A percentile compares a stretch with the other conserved stretches of the same genome.
Evolutionary conservation across 2,113 vertebrate species (phyloP).

Genomic region (Bothrops jararaca): DNA sequence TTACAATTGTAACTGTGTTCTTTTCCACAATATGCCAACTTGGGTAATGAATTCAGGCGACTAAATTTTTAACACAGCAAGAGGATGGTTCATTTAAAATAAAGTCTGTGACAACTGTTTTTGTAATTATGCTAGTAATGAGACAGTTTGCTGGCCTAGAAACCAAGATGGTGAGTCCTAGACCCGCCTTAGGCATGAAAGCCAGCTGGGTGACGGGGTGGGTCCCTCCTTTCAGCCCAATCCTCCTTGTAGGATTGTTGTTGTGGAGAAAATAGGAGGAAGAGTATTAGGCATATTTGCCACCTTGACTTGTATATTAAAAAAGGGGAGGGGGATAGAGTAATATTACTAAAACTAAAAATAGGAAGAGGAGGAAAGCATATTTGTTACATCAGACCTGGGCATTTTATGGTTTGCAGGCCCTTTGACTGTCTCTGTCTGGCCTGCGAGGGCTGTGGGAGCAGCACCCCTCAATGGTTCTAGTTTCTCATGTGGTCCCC

Average conservation of each 20-base stretch:
- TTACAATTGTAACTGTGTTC: not conserved
- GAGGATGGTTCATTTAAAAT: fast-evolving
- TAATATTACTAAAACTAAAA: not conserved
- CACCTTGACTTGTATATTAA: not conserved
- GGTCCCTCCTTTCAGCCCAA: not conserved
- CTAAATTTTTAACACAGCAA: not conserved
- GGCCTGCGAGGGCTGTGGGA: no score
- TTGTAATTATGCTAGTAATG: not conserved
- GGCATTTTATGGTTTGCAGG: no score
- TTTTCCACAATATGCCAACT: not conserved
- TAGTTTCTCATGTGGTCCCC: no score
- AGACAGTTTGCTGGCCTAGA: fast-evolving
- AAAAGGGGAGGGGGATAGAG: not conserved
- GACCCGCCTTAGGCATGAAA: not conserved
- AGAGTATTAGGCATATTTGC: not conserved
- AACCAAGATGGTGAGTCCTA: not conserved
- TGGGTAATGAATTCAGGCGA: not conserved
- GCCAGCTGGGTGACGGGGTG: not conserved
- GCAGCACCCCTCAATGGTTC: no score
- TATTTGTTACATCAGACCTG: no score
- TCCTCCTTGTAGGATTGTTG: not conserved
- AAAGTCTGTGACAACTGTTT: not conserved
- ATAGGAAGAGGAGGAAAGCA: not conserved
- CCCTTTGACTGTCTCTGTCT: no score
- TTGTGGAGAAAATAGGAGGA: not conserved